These are phyloP conservation scores for Microcebus ravelobensis DNA, from an alignment of 2,113 vertebrate genomes.

Conservation along the genomic window DNA sequence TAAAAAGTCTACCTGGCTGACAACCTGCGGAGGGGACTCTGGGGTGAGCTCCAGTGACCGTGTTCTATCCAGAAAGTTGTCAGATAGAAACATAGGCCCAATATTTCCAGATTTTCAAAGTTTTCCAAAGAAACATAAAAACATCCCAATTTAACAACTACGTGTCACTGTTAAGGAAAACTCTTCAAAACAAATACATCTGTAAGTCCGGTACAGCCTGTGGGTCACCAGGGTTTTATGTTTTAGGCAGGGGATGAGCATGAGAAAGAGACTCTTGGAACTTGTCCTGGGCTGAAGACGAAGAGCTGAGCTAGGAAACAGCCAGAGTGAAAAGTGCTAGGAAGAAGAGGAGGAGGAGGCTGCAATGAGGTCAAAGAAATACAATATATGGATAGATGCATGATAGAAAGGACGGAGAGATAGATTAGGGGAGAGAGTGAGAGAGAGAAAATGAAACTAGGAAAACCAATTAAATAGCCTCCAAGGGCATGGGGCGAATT, in stretches of 20 bases:
- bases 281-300: not conserved
- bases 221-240: no score
- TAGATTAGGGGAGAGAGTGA: not conserved
- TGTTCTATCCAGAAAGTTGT: not conserved
- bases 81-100: not conserved
- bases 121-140: not conserved
- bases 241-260: not conserved
- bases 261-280: not conserved
- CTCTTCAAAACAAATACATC: fast-evolving
- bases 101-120: not conserved
- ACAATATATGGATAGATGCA: fast-evolving
- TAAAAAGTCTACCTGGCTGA: no score
- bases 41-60: fast-evolving
- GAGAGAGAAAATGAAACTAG: no score
- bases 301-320: not conserved
- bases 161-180: no score
- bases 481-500: fast-evolving
- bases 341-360: no score
- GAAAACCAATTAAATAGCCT: not conserved
- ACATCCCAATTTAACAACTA: not conserved
- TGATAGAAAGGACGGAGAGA: not conserved
- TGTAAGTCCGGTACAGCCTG: not conserved
- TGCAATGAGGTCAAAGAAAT: not conserved
- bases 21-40: fast-evolving
- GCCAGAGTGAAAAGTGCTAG: fast-evolving